Conservation (phyloP, 2,113 vertebrate species). For the Macrotus californicus region DNA sequence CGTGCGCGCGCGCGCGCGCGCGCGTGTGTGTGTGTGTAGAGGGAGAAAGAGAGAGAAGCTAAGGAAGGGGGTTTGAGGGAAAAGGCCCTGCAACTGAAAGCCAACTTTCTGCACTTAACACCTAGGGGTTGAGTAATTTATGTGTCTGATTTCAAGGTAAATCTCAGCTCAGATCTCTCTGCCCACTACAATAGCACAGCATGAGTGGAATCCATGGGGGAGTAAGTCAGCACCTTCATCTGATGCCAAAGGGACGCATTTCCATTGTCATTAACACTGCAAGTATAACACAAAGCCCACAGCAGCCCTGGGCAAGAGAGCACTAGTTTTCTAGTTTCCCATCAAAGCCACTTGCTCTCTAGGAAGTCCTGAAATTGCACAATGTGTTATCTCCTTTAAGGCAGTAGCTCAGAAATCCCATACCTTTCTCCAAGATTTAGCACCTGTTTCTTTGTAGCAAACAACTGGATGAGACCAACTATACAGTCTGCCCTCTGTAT, state of each 20-base stretch:
- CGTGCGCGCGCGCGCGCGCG: background rate
- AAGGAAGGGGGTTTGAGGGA: background rate
- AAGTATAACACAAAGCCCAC: constrained; percentile 48
- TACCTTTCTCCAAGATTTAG: constrained; percentile 42
- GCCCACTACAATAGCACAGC: constrained; percentile 32
- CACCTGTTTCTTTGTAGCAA: constrained; percentile 25
- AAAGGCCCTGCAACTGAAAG: background rate
- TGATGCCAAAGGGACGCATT: constrained; percentile 39
- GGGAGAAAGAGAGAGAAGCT: background rate
- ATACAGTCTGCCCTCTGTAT: background rate
- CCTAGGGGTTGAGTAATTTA: background rate
- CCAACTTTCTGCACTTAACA: background rate
- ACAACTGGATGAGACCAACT: constrained; percentile 45
- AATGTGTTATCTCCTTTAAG: constrained; percentile 46
- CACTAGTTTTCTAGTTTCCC: constrained; percentile 49
- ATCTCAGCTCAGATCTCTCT: background rate
- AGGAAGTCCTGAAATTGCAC: constrained; percentile 52
- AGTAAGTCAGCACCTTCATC: constrained; percentile 54
- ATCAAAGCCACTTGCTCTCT: constrained; percentile 59
- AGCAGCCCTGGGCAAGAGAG: constrained; percentile 41
- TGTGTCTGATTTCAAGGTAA: constrained; percentile 36
- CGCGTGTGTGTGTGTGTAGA: too few species aligned
- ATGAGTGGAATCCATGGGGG: background rate
- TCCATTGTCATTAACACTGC: constrained; percentile 66
- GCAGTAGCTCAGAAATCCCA: constrained; percentile 44